phyloP scores from a whole-genome alignment of 2,113 vertebrate species.

The Amia ocellicauda region DNA sequence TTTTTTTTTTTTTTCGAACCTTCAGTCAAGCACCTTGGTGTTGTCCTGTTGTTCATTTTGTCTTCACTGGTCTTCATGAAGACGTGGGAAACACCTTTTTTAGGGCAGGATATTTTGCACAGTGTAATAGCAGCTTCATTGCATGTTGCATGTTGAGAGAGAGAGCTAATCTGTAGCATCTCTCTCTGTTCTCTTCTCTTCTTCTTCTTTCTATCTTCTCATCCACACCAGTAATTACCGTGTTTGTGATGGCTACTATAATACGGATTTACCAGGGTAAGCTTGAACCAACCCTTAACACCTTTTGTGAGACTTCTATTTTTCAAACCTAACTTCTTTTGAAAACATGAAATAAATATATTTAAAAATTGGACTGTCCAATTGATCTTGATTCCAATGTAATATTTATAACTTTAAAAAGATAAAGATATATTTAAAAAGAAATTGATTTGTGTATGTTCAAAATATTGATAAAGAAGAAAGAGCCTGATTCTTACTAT shows the following conservation, averaged over 20 bases:
- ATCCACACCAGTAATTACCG: slow-evolving; percentile 98
- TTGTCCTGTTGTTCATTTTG: slow-evolving; percentile 32
- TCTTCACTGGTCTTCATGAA: slow-evolving; percentile 22
- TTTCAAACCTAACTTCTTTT: too few relatives aligned
- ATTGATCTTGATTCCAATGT: slow-evolving; percentile 11
- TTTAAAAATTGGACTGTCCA: too few relatives aligned
- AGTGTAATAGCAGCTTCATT: slow-evolving; percentile 67
- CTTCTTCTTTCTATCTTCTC: slow-evolving; percentile 78
- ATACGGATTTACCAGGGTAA: slow-evolving; percentile 99
- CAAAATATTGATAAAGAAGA: too few relatives aligned
- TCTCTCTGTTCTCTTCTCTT: slow-evolving; percentile 68
- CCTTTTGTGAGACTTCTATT: too few relatives aligned
- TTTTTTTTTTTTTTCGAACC: too few relatives aligned
- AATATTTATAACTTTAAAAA: not conserved
- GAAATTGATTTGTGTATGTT: too few relatives aligned
- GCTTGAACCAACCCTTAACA: slow-evolving; percentile 82
- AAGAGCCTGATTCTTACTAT: too few relatives aligned
- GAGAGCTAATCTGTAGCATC: slow-evolving; percentile 89
- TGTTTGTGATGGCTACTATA: slow-evolving; percentile 99
- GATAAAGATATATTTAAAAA: not conserved
- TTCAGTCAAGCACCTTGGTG: slow-evolving; percentile 7
- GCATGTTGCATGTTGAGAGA: slow-evolving; percentile 89
- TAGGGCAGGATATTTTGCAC: not conserved
- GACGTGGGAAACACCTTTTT: slow-evolving; percentile 14
- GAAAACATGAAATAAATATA: too few relatives aligned